Evolutionary conservation across 2,113 vertebrate genomes (phyloP).

Genomic region (human (Homo sapiens)): GRCh38 chr1:119188001-119188500

Average conservation of each 20-base stretch:
- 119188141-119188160: not conserved
- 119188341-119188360: not conserved
- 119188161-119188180: not conserved
- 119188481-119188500: not conserved
- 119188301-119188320: not conserved
- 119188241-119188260: not conserved
- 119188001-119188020: too few relatives aligned
- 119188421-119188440: not conserved
- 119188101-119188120: not conserved
- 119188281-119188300: not conserved
- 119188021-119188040: too few relatives aligned
- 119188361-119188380: not conserved
- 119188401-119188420: not conserved
- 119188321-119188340: not conserved
- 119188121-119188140: not conserved
- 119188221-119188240: not conserved
- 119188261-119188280: not conserved
- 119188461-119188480: not conserved
- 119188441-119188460: not conserved
- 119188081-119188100: not conserved
- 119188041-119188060: too few relatives aligned
- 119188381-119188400: not conserved
- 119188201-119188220: not conserved
- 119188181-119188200: not conserved
- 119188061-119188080: too few relatives aligned